Conservation (phyloP, 2,797 vertebrate genomes). For the Phataginus tricuspis region DNA sequence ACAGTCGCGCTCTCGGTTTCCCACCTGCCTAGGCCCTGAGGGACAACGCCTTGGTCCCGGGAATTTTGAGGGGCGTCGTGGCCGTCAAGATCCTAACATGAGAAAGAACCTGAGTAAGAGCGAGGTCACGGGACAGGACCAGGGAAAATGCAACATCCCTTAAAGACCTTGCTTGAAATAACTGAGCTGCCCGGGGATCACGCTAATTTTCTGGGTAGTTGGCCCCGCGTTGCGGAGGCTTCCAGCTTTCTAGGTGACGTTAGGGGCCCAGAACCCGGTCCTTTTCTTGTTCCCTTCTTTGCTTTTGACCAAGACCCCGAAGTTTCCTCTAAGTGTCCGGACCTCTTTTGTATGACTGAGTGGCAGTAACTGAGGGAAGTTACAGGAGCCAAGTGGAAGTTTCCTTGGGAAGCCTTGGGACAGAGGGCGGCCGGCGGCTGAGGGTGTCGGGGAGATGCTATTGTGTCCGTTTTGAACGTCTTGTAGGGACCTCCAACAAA, state of each 20-base stretch:
- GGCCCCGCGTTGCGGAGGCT: background rate
- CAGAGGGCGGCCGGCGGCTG: background rate
- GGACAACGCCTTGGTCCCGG: background rate
- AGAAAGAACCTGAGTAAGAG: background rate
- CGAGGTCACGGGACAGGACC: background rate
- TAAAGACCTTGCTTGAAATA: background rate
- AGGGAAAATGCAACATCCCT: background rate
- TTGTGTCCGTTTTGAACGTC: background rate
- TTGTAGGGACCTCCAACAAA: background rate
- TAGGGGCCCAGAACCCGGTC: too few species aligned
- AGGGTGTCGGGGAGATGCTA: background rate
- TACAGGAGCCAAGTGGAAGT: background rate
- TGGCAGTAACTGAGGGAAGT: background rate
- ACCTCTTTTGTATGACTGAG: background rate
- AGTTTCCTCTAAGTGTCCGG: conserved; percentile 34
- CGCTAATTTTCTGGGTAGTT: background rate
- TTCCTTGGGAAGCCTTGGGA: background rate
- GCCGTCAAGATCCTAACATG: background rate
- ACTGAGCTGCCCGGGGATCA: background rate
- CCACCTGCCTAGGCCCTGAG: background rate
- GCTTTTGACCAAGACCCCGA: background rate
- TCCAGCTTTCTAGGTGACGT: background rate
- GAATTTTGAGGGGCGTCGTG: background rate
- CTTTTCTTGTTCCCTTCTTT: background rate
- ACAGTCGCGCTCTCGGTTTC: background rate